These are phyloP conservation scores for Campopleginae sp. DNA, from an alignment of 2,888 invertebrate species.

Conservation along the genomic window DNA sequence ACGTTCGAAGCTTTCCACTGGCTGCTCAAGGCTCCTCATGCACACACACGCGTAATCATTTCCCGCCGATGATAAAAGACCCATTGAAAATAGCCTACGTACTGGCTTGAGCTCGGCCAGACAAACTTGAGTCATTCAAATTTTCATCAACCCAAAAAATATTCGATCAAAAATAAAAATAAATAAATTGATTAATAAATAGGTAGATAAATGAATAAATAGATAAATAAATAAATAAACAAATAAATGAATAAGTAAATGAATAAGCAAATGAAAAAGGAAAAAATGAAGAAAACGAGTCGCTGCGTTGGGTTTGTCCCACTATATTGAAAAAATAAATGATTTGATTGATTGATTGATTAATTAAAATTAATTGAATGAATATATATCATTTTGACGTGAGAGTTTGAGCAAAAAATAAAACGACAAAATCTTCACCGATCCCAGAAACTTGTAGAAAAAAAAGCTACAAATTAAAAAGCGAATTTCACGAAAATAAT, in stretches of 20 bases:
- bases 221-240: too few species aligned
- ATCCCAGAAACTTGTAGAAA: background rate
- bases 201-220: too few species aligned
- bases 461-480: background rate
- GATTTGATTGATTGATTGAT: too few species aligned
- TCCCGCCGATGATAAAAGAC: constrained; percentile 60
- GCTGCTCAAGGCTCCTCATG: constrained; percentile 55
- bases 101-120: constrained; percentile 29
- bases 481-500: background rate
- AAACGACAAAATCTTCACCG: background rate
- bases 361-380: too few species aligned
- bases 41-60: constrained; percentile 59
- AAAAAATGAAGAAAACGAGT: too few species aligned
- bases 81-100: constrained; percentile 35
- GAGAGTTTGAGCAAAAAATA: background rate
- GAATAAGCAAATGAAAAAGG: too few species aligned
- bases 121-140: constrained; percentile 16
- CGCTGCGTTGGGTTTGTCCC: too few species aligned
- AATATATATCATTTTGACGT: background rate
- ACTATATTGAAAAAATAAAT: background rate
- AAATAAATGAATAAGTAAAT: too few species aligned
- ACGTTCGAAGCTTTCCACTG: constrained; percentile 32
- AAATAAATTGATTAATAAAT: too few species aligned
- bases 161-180: background rate
- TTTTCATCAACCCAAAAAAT: constrained; percentile 2